Evolutionary conservation across 2,888 invertebrate genomes (phyloP).

Genomic region (Belgica antarctica): DNA sequence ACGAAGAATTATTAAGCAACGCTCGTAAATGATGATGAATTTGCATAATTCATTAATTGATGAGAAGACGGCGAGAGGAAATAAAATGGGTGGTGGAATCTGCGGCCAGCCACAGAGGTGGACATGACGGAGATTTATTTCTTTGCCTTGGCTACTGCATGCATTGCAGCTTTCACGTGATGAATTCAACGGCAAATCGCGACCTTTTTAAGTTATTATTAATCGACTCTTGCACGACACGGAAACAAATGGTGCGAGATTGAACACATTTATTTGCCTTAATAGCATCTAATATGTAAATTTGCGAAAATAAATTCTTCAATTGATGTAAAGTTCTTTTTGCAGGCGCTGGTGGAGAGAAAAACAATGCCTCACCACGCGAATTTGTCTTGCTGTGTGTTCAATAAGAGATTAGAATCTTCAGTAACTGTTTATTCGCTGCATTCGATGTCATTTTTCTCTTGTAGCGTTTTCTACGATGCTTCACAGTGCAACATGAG

Average conservation of each 20-base stretch:
- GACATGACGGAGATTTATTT: constrained; percentile 20
- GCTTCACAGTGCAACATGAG: neutral
- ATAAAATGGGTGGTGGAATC: neutral
- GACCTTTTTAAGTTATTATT: neutral
- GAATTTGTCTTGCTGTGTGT: constrained; percentile 37
- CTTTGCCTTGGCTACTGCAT: neutral
- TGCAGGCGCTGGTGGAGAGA: neutral
- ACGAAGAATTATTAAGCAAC: neutral
- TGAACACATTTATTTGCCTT: constrained; percentile 21
- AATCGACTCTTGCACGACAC: constrained; percentile 2
- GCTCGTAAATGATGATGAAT: constrained; percentile 39
- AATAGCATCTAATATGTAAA: constrained; percentile 40
- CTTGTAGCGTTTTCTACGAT: neutral
- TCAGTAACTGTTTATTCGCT: constrained; percentile 35
- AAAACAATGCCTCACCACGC: constrained; percentile 20
- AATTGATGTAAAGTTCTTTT: constrained; percentile 9
- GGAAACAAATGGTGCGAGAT: neutral
- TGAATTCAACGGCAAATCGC: neutral
- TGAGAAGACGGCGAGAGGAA: too few species aligned
- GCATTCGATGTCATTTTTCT: constrained; percentile 2
- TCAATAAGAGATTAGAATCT: constrained; percentile 37
- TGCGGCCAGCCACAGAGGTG: constrained; percentile 14
- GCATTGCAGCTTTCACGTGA: neutral
- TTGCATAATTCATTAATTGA: constrained; percentile 42
- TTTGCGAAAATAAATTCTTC: constrained; percentile 5